Evolutionary conservation across 2,888 invertebrate species (phyloP), one percentile per base, ranked within the genome.

Genomic region (Elegia similella): DNA sequence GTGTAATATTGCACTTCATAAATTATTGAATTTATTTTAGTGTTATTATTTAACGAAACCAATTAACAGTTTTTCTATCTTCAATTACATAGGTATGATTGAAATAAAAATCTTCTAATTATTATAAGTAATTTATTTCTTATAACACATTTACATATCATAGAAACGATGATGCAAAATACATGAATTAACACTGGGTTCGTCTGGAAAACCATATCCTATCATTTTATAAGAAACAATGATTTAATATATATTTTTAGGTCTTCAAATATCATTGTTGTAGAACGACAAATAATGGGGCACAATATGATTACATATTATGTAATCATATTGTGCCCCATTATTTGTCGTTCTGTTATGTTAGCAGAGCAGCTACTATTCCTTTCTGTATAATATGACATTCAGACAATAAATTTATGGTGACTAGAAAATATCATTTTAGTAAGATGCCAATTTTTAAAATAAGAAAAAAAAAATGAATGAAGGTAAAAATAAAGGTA

Each of bases 1-100:
- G 83, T 88, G 85, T 88, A 88, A 76, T 73, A 78, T 75, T 78
- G 86, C 88, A 88, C 88, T 86, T 83, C 82, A 88, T 88, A 88
- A 89, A 86, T 89, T 89, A 89, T 89, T 88, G 84, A 87, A 86
- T 79, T 82, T 65, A 65, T 67, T 62, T 57, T 54, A 70, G 62
- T 68, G 65, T 67, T 77, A 70, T 73, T 70, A 65, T 70, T 74
- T 66, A 47, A 34, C 56, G 47, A 46, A 53, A 16, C 52, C 52
- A 46, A 50, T 17, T 59, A 15, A 32, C n/a, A 42, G 32, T 23
- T 13, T 34, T 34, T 10, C 23, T 34, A 16, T 8, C 17, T 23
- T n/a, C 17, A 17, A 8, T 17, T 17, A 32, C 32, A 10, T 55
- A 17, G 3, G n/a, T 48, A 48, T 23, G 38, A 48, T 48, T 13